phyloP scores from a whole-genome alignment of 2,888 invertebrate species.

The Ochropleura plecta region DNA sequence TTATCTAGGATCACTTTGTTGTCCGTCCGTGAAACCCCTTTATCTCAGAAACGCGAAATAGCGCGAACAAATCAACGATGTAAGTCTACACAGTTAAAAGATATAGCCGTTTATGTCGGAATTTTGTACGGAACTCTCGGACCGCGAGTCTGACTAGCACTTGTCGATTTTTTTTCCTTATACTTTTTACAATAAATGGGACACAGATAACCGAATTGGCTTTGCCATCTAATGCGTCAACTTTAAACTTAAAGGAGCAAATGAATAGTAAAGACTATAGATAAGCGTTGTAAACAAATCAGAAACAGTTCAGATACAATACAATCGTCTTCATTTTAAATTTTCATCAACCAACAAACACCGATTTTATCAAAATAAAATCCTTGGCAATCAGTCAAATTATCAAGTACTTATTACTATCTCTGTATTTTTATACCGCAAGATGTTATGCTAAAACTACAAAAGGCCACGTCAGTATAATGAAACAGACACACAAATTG shows the following conservation, averaged over 20 bases:
- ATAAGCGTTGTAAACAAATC: neutral
- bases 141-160: too few relatives aligned
- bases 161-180: neutral
- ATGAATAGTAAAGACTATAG: neutral
- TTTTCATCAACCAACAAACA: slow-evolving; percentile 5
- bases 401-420: slow-evolving; percentile 41
- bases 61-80: too few relatives aligned
- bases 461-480: slow-evolving; percentile 52
- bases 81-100: too few relatives aligned
- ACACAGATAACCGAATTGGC: neutral
- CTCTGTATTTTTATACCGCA: slow-evolving; percentile 29
- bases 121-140: too few relatives aligned
- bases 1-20: too few relatives aligned
- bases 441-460: slow-evolving; percentile 35
- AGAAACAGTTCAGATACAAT: neutral
- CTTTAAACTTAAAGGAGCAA: neutral
- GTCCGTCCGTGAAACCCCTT: too few relatives aligned
- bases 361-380: slow-evolving; percentile 14
- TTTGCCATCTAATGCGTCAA: neutral
- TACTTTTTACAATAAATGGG: neutral
- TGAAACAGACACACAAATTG: slow-evolving; percentile 24
- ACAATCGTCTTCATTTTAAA: neutral
- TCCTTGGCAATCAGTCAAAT: slow-evolving; percentile 34
- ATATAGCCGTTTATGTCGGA: too few relatives aligned
- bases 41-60: too few relatives aligned